Percentiles rank a stretch among this genome's conserved stretches.
phyloP scores from a whole-genome alignment of 2,888 invertebrate species.

The Hoplodrina blanda region DNA sequence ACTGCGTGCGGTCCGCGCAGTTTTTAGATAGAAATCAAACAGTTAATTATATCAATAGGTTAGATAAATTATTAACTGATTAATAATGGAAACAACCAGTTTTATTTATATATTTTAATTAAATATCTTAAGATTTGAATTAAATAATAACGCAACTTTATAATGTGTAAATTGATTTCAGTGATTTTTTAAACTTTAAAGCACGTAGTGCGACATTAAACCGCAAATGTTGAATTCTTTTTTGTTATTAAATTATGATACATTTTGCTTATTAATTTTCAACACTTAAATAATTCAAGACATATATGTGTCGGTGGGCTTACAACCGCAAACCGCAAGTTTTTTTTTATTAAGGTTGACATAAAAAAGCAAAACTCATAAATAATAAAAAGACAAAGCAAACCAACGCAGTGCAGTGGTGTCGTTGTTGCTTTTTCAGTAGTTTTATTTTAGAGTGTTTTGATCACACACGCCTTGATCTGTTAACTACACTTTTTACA shows the following conservation, averaged over 20 bases:
- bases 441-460: background rate
- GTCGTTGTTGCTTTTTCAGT: background rate
- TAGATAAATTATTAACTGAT: conserved; percentile 4
- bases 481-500: background rate
- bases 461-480: background rate
- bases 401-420: background rate
- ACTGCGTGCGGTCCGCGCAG: conserved; percentile 29
- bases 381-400: conserved; percentile 10
- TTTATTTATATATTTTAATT: conserved; percentile 10
- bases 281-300: conserved; percentile 17
- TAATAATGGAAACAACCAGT: conserved; percentile 1
- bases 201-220: background rate
- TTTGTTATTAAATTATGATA: conserved; percentile 17
- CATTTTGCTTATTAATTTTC: conserved; percentile 18
- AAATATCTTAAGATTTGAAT: conserved; percentile 3
- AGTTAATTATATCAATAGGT: conserved; percentile 25
- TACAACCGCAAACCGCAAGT: conserved; percentile 44
- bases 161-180: background rate
- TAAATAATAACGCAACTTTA: conserved; percentile 1
- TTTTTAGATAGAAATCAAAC: conserved; percentile 34
- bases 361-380: conserved; percentile 21
- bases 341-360: conserved; percentile 7
- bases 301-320: conserved; percentile 11
- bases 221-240: conserved; percentile 1
- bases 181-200: conserved; percentile 3